Evolutionary conservation across 2,888 invertebrate species (phyloP).

Genomic region (Himalopsyche anomala): DNA sequence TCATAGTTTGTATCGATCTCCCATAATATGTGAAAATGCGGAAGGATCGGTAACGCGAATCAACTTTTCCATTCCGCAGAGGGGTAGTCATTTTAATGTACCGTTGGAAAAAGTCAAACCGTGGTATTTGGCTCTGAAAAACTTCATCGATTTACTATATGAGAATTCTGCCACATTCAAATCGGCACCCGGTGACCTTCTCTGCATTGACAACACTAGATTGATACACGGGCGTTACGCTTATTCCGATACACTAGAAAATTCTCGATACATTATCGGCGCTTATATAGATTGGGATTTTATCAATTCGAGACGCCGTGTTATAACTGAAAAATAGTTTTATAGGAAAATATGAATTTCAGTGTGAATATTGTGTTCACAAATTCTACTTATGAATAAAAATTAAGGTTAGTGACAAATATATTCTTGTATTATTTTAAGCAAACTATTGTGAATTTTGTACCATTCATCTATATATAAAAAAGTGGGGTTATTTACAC

Average conservation of each 20-base stretch:
- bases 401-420: too few relatives aligned
- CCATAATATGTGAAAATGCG: conserved; percentile 79
- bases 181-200: conserved; percentile 81
- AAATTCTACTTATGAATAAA: too few relatives aligned
- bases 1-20: conserved; percentile 79
- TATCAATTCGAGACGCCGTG: conserved; percentile 80
- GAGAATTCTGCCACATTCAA: conserved; percentile 81
- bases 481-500: too few relatives aligned
- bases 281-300: conserved; percentile 89
- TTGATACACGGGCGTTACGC: conserved; percentile 83
- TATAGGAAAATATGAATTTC: too few relatives aligned
- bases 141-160: conserved; percentile 80
- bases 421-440: too few relatives aligned
- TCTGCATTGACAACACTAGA: conserved; percentile 86
- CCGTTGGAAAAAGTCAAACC: conserved; percentile 78
- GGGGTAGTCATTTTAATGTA: conserved; percentile 82
- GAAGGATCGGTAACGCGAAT: conserved; percentile 79
- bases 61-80: conserved; percentile 85
- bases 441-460: too few relatives aligned
- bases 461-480: too few relatives aligned
- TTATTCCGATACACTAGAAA: conserved; percentile 78
- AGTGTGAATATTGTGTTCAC: too few relatives aligned
- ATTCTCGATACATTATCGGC: conserved; percentile 81
- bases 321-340: conserved; percentile 60
- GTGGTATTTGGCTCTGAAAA: conserved; percentile 83